Percentiles rank a stretch among this genome's conserved stretches.
These are phyloP conservation scores for Theretra japonica DNA, from an alignment of 2,888 invertebrate species.

Conservation along the genomic window DNA sequence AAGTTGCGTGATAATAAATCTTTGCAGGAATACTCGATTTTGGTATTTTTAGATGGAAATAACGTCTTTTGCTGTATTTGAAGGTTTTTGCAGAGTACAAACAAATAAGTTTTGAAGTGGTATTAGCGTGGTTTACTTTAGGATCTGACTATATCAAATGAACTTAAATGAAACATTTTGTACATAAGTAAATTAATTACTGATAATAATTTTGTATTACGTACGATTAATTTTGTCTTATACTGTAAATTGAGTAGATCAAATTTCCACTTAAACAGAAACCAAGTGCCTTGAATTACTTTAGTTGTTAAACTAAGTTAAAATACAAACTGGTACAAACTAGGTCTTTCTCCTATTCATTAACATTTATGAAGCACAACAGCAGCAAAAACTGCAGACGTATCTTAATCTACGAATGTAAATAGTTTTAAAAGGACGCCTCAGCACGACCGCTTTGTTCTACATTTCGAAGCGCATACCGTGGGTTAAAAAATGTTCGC, in stretches of 20 bases:
- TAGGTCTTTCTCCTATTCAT: background rate
- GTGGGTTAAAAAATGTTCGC: conserved; percentile 12
- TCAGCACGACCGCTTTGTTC: conserved; percentile 15
- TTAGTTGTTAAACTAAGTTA: background rate
- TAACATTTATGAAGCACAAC: conserved; percentile 13
- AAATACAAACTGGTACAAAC: background rate
- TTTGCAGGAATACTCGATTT: background rate
- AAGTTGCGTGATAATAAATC: background rate
- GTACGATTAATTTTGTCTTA: too few relatives aligned
- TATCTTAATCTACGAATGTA: conserved; percentile 12
- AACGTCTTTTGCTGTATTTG: background rate
- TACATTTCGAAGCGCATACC: conserved; percentile 22
- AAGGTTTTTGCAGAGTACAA: background rate
- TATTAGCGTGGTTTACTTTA: too few relatives aligned
- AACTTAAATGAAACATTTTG: too few relatives aligned
- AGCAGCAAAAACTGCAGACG: conserved; percentile 5
- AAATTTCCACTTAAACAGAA: background rate
- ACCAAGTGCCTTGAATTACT: background rate
- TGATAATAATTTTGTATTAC: too few relatives aligned
- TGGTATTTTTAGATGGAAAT: background rate
- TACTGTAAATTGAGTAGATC: background rate
- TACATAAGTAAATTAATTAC: too few relatives aligned
- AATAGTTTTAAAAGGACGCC: conserved; percentile 16
- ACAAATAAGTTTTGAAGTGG: background rate
- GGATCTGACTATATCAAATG: too few relatives aligned